Percentiles rank a stretch among this genome's conserved stretches.
These are phyloP conservation scores for Dendrocopos noguchii DNA, from an alignment of 2,113 vertebrate genomes.

Conservation along the genomic window DNA sequence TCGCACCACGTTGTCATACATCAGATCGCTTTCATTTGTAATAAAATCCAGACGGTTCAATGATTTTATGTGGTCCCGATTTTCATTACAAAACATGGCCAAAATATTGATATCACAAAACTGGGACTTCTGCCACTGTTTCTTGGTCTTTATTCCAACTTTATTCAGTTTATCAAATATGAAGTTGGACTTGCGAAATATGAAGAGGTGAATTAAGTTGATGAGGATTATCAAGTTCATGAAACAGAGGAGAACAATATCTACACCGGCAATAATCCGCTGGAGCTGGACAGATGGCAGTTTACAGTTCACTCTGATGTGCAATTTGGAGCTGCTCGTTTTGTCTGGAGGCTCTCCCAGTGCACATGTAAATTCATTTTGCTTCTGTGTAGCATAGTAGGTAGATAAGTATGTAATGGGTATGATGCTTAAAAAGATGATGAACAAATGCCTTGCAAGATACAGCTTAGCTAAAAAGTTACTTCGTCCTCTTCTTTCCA, in stretches of 20 bases:
- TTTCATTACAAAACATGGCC: slow-evolving; percentile 99
- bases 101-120: slow-evolving; percentile 99
- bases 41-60: slow-evolving; percentile 98
- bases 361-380: slow-evolving; percentile 96
- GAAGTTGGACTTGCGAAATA: slow-evolving; percentile 98
- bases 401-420: slow-evolving; percentile 95
- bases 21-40: slow-evolving; percentile 97
- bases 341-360: slow-evolving; percentile 90
- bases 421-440: slow-evolving; percentile 95
- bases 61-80: slow-evolving; percentile 98
- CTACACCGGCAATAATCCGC: slow-evolving; percentile 94
- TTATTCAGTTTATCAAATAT: slow-evolving; percentile 99
- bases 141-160: slow-evolving; percentile 95
- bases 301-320: slow-evolving; percentile 93
- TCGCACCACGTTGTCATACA: slow-evolving; percentile 99
- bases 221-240: slow-evolving; percentile 96
- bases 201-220: slow-evolving; percentile 95
- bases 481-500: slow-evolving; percentile 94
- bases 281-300: slow-evolving; percentile 96
- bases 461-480: slow-evolving; percentile 98
- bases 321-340: slow-evolving; percentile 83
- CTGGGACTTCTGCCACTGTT: slow-evolving; percentile 97
- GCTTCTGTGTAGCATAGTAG: slow-evolving; percentile 94
- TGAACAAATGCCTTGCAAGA: slow-evolving; percentile 91
- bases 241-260: slow-evolving; percentile 91